Percentiles rank a stretch among this genome's conserved stretches.
phyloP scores from a whole-genome alignment of 1,140 invertebrate genomes.

The Bombyx mandarina region DNA sequence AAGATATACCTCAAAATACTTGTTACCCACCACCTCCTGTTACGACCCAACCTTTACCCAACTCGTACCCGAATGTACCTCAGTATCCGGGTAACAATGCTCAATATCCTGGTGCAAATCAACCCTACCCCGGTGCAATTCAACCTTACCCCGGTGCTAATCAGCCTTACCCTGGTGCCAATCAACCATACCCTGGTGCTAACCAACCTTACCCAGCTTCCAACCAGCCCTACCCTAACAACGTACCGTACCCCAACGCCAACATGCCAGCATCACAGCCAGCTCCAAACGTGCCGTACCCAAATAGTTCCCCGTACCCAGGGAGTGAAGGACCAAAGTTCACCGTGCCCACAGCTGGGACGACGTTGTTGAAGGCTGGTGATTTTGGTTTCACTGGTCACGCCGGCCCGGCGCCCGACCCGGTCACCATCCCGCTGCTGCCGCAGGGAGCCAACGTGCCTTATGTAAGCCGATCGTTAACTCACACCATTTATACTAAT shows the following conservation, averaged over 20 bases:
- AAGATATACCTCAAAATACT: slow-evolving; percentile 8
- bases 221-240: slow-evolving; percentile 1
- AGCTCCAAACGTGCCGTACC: slow-evolving; percentile 11
- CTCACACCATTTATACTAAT: no score
- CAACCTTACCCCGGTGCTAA: slow-evolving; percentile 14
- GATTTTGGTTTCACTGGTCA: slow-evolving; percentile 24
- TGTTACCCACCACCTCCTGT: slow-evolving; percentile 11
- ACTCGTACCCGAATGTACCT: slow-evolving; percentile 10
- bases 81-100: slow-evolving; percentile 15
- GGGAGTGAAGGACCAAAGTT: neutral
- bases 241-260: slow-evolving; percentile 15
- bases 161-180: slow-evolving; percentile 6
- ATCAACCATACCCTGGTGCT: slow-evolving; percentile 15
- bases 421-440: slow-evolving; percentile 15
- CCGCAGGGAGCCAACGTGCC: slow-evolving; percentile 19
- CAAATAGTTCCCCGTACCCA: slow-evolving; percentile 8
- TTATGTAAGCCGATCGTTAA: slow-evolving; percentile 23
- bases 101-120: slow-evolving; percentile 5
- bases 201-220: slow-evolving; percentile 14
- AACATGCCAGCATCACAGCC: slow-evolving; percentile 15
- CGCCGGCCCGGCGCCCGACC: neutral
- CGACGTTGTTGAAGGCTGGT: slow-evolving; percentile 24
- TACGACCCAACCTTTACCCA: slow-evolving; percentile 22
- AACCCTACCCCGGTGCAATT: slow-evolving; percentile 15
- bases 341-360: neutral